These are phyloP conservation scores for Callosobruchus maculatus DNA, from an alignment of 2,888 invertebrate genomes.

Conservation along the genomic window DNA sequence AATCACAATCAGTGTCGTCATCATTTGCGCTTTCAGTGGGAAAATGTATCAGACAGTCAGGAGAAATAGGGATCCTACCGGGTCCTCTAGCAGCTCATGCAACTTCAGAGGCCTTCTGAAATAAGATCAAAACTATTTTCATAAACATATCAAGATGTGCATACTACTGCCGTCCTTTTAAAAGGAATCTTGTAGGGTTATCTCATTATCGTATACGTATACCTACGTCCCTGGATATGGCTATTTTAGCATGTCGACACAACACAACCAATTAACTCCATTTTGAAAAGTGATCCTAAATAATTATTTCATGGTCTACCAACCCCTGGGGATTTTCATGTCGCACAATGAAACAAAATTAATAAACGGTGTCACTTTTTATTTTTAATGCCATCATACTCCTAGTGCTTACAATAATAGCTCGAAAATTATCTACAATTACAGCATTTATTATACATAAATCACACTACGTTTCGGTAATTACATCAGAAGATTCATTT, in stretches of 20 bases:
- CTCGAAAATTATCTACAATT: slow-evolving; percentile 45
- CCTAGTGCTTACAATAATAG: slow-evolving; percentile 47
- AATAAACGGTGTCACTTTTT: slow-evolving; percentile 39
- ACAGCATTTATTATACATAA: slow-evolving; percentile 43
- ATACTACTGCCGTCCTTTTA: background rate
- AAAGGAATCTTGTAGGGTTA: too few relatives aligned
- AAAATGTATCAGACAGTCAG: background rate
- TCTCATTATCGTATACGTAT: too few relatives aligned
- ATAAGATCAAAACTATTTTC: too few relatives aligned
- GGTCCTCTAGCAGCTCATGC: background rate
- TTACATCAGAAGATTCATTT: slow-evolving; percentile 26
- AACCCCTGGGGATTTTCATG: slow-evolving; percentile 10
- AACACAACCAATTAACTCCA: background rate
- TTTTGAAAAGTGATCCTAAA: background rate
- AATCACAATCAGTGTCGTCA: slow-evolving; percentile 15
- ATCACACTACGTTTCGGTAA: slow-evolving; percentile 44
- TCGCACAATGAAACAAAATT: slow-evolving; percentile 34
- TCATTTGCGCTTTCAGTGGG: slow-evolving; percentile 1
- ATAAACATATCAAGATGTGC: background rate
- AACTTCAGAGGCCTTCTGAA: background rate
- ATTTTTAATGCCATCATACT: slow-evolving; percentile 37
- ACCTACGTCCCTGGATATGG: background rate
- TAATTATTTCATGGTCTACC: slow-evolving; percentile 13
- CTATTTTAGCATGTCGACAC: background rate
- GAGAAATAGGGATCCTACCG: too few relatives aligned